Conservation (phyloP, 2,113 vertebrate species). For the Notothenia coriiceps region DNA sequence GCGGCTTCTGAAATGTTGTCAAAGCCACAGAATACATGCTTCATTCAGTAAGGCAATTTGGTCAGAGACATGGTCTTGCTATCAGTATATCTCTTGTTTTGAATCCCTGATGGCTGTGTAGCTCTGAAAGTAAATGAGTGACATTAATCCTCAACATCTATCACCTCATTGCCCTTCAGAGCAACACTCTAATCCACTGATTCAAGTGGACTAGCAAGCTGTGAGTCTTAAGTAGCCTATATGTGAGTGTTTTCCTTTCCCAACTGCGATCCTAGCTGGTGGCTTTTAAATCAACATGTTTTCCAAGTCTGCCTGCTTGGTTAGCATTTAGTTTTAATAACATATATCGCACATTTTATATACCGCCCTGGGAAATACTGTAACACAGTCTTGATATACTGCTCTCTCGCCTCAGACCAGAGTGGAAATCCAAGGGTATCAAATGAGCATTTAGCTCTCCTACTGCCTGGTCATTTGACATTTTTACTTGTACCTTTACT, state of each 20-base stretch:
- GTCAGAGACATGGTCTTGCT: slow-evolving; percentile 16
- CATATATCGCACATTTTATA: slow-evolving; percentile 27
- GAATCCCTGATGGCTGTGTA: slow-evolving; percentile 27
- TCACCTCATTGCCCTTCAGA: slow-evolving; percentile 38
- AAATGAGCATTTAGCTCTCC: slow-evolving; percentile 26
- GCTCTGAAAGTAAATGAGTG: slow-evolving; percentile 48
- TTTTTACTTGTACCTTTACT: slow-evolving; percentile 67
- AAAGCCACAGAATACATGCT: slow-evolving; percentile 40
- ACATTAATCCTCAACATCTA: slow-evolving; percentile 32
- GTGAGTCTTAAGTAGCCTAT: not conserved
- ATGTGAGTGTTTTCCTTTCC: slow-evolving; percentile 10
- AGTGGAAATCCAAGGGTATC: slow-evolving; percentile 51
- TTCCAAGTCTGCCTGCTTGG: slow-evolving; percentile 24
- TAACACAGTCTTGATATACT: no score
- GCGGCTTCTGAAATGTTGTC: slow-evolving; percentile 32
- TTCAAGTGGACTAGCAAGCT: slow-evolving; percentile 8
- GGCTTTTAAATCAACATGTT: slow-evolving; percentile 31
- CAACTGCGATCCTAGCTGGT: slow-evolving; percentile 3
- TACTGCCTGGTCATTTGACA: slow-evolving; percentile 30
- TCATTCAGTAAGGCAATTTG: slow-evolving; percentile 33
- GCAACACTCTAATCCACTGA: slow-evolving; percentile 27
- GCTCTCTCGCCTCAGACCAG: slow-evolving; percentile 22
- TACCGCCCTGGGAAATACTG: slow-evolving; percentile 7
- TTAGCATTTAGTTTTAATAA: slow-evolving; percentile 51
- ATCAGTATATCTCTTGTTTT: slow-evolving; percentile 19